Evolutionary conservation across 2,113 vertebrate species (phyloP).

Genomic region (Ivindomyrus marchei): DNA sequence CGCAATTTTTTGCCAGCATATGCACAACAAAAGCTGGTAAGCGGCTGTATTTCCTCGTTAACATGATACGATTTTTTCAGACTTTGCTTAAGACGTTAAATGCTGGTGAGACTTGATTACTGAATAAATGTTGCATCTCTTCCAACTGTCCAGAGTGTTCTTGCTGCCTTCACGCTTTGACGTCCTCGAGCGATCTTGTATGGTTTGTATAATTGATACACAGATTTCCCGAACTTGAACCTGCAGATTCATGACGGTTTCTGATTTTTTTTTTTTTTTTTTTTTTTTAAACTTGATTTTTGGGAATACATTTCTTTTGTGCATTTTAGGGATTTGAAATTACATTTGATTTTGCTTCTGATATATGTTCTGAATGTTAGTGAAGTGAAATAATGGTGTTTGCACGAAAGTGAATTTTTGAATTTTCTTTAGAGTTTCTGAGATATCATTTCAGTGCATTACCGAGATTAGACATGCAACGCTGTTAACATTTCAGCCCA

Average conservation of each 20-base stretch:
- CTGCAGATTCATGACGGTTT: neutral
- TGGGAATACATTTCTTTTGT: neutral
- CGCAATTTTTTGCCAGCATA: neutral
- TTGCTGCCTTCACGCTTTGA: neutral
- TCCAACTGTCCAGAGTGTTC: neutral
- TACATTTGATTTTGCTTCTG: neutral
- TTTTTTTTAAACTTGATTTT: neutral
- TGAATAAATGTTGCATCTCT: neutral
- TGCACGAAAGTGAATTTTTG: neutral
- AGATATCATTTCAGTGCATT: neutral
- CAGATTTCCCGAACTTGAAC: neutral
- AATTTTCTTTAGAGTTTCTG: neutral
- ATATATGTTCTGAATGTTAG: neutral
- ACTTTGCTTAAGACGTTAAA: neutral
- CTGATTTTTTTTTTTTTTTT: neutral
- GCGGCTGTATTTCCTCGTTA: neutral
- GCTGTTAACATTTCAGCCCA: neutral
- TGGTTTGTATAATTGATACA: neutral
- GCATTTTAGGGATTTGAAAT: neutral
- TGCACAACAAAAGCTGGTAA: neutral
- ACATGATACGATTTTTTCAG: neutral
- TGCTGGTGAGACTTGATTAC: neutral
- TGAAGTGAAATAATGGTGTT: neutral
- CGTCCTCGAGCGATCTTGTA: neutral
- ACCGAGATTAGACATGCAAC: neutral